Evolutionary conservation across 2,888 invertebrate species (phyloP), one percentile per base, ranked within the genome.

Genomic region (Agrypnus murinus): DNA sequence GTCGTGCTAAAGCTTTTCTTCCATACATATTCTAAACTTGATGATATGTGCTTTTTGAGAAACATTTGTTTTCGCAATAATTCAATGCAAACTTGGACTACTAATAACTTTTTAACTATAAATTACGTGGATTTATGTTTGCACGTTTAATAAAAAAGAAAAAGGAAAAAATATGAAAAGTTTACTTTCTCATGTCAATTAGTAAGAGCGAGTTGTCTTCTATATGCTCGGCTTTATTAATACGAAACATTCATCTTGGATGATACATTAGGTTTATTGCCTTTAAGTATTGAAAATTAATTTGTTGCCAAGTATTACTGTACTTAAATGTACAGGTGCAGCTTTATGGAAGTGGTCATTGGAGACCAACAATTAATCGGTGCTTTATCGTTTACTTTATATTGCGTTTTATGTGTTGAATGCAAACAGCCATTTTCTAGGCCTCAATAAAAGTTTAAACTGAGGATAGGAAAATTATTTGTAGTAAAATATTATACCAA

Each of bases 231-330:
- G 31, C 5, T 50, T 50, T 50, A 50, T 55, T 55, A 55, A 55
- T 55, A 55, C n/a, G 38, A 36, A 7, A n/a, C 55, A 55, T 55
- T 36, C 17, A 55, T 55, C 55, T 36, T 15, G 34, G 12, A 36
- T 55, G 36, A 55, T 36, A 36, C 19, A 55, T 55, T 55, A 36
- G 55, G 9, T 9, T 10, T 10, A 55, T 36, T 55, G 31, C 50
- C 2, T 17, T 15, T 32, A 55, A 55, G 36, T 34, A 55, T 55
- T 55, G 55, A 36, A 55, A 55, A 55, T 55, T 55, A 55, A 36
- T 32, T 55, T 34, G 15, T 19, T 50, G 50, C 7, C 50, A 43
- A 31, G 50, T 12, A 32, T 1, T 50, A 19, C 50, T 12, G 31
- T 32, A n/a, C 31, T 50, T 50, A n/a, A n/a, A n/a, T n/a, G n/a